Percentiles rank a stretch among this genome's conserved stretches.
Evolutionary conservation across 2,797 vertebrate species (phyloP).

Genomic region (Chaenodraco wilsoni): DNA sequence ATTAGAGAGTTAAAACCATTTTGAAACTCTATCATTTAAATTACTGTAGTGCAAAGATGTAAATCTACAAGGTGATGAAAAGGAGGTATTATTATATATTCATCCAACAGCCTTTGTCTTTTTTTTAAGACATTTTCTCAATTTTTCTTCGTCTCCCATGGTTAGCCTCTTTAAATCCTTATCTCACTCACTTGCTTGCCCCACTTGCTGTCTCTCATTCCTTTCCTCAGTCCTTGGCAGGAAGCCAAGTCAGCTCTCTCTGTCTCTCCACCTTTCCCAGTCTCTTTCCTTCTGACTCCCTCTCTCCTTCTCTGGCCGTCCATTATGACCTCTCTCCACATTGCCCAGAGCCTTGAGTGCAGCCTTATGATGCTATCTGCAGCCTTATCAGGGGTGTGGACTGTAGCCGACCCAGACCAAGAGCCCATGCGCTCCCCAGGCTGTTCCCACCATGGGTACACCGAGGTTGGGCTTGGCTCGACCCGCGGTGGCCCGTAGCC

Average conservation of each 20-base stretch:
- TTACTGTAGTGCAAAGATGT: background rate
- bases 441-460: constrained; percentile 78
- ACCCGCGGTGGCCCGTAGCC: constrained; percentile 62
- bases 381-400: constrained; percentile 81
- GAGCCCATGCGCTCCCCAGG: constrained; percentile 70
- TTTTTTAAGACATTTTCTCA: constrained; percentile 19
- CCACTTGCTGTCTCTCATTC: constrained; percentile 61
- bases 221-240: constrained; percentile 53
- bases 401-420: constrained; percentile 57
- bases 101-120: constrained; percentile 18
- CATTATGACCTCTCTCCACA: constrained; percentile 50
- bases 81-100: constrained; percentile 7
- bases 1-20: constrained; percentile 3
- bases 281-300: constrained; percentile 45
- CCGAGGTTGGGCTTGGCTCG: constrained; percentile 55
- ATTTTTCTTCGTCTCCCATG: constrained; percentile 33
- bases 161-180: constrained; percentile 49
- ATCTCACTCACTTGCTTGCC: constrained; percentile 52
- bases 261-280: constrained; percentile 40
- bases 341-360: constrained; percentile 72
- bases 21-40: constrained; percentile 1
- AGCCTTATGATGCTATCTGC: constrained; percentile 88
- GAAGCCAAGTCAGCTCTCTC: constrained; percentile 27
- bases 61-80: constrained; percentile 10
- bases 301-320: constrained; percentile 50